These are phyloP conservation scores for Rhynchophorus ferrugineus DNA, from an alignment of 1,140 invertebrate species.

Conservation along the genomic window DNA sequence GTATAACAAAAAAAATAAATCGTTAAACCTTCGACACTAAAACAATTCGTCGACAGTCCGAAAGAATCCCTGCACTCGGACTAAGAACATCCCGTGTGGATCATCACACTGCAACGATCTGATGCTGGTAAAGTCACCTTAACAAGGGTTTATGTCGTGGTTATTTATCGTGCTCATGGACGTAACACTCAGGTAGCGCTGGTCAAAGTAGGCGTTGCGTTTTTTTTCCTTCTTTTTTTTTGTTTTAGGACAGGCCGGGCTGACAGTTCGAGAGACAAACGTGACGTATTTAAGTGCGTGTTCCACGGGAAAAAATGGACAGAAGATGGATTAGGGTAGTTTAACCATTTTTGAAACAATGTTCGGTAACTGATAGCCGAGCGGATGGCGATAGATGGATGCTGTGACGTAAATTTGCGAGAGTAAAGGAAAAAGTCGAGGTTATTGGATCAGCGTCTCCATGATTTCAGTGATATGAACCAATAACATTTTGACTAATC, in stretches of 20 bases:
- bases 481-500: too few species aligned
- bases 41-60: background rate
- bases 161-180: conserved; percentile 37
- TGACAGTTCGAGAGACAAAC: conserved; percentile 28
- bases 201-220: conserved; percentile 36
- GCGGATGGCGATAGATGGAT: too few species aligned
- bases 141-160: conserved; percentile 38
- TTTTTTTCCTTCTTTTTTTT: conserved; percentile 32
- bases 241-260: conserved; percentile 29
- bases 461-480: too few species aligned
- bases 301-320: conserved; percentile 6
- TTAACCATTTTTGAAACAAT: conserved; percentile 14
- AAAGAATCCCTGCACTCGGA: background rate
- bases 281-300: conserved; percentile 32
- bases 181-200: conserved; percentile 38
- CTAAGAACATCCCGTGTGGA: conserved; percentile 1
- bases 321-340: background rate
- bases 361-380: too few species aligned
- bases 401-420: too few species aligned
- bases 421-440: too few species aligned
- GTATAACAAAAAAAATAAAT: background rate
- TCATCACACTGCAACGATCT: conserved; percentile 31
- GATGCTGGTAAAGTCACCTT: conserved; percentile 32
- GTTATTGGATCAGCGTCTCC: too few species aligned
- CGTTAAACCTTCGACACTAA: background rate